These are phyloP conservation scores for Zelostemma sp. DNA, from an alignment of 1,140 invertebrate species.

Conservation along the genomic window DNA sequence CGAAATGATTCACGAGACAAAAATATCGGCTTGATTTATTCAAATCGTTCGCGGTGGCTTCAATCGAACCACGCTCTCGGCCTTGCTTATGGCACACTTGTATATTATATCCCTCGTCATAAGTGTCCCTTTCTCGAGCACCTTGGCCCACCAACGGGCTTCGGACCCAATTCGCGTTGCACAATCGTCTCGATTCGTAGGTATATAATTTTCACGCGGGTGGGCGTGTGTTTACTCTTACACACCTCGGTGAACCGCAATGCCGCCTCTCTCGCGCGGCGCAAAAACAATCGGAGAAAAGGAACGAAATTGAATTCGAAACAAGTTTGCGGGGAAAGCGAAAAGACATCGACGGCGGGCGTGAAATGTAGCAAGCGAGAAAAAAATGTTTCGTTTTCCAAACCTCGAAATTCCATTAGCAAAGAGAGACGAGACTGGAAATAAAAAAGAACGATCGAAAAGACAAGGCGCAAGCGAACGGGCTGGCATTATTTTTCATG, in stretches of 20 bases:
- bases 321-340: not conserved
- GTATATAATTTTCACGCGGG: conserved; percentile 28
- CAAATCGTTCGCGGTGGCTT: too few species aligned
- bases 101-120: conserved; percentile 30
- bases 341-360: not conserved
- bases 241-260: conserved; percentile 14
- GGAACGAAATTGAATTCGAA: conserved; percentile 6
- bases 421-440: not conserved
- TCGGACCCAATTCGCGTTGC: conserved; percentile 27
- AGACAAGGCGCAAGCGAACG: not conserved
- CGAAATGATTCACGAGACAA: too few species aligned
- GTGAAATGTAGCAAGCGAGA: not conserved
- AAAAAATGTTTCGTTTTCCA: conserved; percentile 2
- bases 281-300: conserved; percentile 9
- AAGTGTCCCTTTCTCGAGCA: conserved; percentile 38
- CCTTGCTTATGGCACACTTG: too few species aligned
- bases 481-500: not conserved
- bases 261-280: conserved; percentile 3
- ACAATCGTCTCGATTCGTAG: conserved; percentile 38
- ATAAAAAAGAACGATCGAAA: not conserved
- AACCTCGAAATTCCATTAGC: conserved; percentile 1
- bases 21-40: too few species aligned
- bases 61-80: too few species aligned
- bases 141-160: conserved; percentile 42
- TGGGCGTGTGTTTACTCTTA: conserved; percentile 37